These are phyloP conservation scores for Manduca sexta DNA, from an alignment of 1,140 invertebrate genomes.

Conservation along the genomic window DNA sequence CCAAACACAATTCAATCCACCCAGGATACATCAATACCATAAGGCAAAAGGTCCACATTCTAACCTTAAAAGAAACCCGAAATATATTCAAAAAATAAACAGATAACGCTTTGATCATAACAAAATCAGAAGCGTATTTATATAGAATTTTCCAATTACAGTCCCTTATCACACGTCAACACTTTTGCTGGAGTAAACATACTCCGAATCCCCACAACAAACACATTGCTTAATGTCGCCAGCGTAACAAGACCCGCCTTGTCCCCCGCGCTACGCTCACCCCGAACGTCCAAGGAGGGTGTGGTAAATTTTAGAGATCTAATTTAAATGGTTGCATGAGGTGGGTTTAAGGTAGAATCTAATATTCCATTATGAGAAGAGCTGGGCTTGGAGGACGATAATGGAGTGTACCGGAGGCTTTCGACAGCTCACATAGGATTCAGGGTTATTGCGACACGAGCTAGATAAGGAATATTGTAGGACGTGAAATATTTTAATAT, in stretches of 20 bases:
- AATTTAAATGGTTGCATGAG: constrained; percentile 32
- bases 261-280: background rate
- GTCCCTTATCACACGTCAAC: constrained; percentile 24
- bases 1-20: no score
- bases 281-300: background rate
- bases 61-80: no score
- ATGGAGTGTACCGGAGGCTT: constrained; percentile 33
- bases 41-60: no score
- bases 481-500: constrained; percentile 2
- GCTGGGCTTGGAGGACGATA: constrained; percentile 40
- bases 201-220: constrained; percentile 31
- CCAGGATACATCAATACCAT: no score
- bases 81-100: no score
- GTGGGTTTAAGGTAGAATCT: constrained; percentile 45
- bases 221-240: constrained; percentile 20
- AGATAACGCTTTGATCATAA: background rate
- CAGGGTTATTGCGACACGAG: constrained; percentile 14
- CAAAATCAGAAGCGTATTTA: constrained; percentile 20
- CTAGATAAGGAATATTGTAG: constrained; percentile 9
- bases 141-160: constrained; percentile 44
- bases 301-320: constrained; percentile 30
- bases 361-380: constrained; percentile 56
- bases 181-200: constrained; percentile 35
- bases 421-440: constrained; percentile 14
- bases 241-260: constrained; percentile 8